Evolutionary conservation across 2,888 invertebrate genomes (phyloP).

Genomic region (Papilio demoleus): DNA sequence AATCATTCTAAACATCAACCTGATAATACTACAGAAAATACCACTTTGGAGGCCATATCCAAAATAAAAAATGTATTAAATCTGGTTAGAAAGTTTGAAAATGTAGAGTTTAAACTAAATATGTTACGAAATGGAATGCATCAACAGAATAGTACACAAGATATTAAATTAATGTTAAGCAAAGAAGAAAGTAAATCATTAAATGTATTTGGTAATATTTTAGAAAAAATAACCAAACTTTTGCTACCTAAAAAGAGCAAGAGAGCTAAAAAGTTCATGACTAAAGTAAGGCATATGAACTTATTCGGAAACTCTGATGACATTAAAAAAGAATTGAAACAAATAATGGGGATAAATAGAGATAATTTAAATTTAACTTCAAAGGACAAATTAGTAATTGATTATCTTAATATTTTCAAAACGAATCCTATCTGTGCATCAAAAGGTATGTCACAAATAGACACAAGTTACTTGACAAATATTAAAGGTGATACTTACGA

Average conservation of each 20-base stretch:
- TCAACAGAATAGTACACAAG: constrained; percentile 12
- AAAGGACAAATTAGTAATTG: constrained; percentile 70
- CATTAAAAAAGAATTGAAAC: constrained; percentile 54
- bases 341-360: constrained; percentile 56
- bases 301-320: constrained; percentile 50
- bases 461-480: constrained; percentile 46
- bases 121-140: constrained; percentile 47
- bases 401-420: constrained; percentile 67
- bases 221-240: constrained; percentile 68
- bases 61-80: constrained; percentile 66
- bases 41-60: constrained; percentile 53
- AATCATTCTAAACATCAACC: constrained; percentile 41
- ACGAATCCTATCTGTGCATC: constrained; percentile 62
- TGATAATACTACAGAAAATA: constrained; percentile 42
- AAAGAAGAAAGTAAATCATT: constrained; percentile 55
- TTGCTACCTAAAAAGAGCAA: constrained; percentile 58
- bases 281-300: constrained; percentile 54
- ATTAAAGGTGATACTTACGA: constrained; percentile 66
- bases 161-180: constrained; percentile 44
- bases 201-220: constrained; percentile 62
- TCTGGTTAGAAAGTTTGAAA: constrained; percentile 67
- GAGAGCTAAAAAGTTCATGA: constrained; percentile 53
- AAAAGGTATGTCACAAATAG: constrained; percentile 47
- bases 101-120: constrained; percentile 56
- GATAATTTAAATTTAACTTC: constrained; percentile 55